Base-by-base conservation (phyloP, 2,888 invertebrate genomes). In the Calliopum simillimum region DNA sequence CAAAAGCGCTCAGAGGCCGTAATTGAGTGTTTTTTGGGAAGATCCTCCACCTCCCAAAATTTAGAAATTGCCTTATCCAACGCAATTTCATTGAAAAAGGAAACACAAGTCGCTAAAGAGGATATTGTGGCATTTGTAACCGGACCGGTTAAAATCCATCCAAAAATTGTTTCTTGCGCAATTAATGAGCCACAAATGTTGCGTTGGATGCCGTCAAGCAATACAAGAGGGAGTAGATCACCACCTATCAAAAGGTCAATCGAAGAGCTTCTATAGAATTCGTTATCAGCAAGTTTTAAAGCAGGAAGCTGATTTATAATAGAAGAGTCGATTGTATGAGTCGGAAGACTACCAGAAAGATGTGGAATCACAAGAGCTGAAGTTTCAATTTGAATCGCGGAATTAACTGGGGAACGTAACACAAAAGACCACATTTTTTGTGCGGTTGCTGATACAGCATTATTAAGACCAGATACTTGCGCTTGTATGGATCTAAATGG, bases 381-480 rank as follows among this genome's bases (percentile, higher is more conserved):
- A 25, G 63, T 47, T 16, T 47, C 49, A 11, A 65, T 23, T 59
- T 51, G 8, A 13, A 70, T 43, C 14, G 21, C 19, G 8, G 51
- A 14, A 14, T 66, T 23, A 33, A 62, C 13, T 4, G 44, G 44
- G 3, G 70, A 66, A 25, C 46, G 13, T 4, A 63, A n/a, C 0
- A 62, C n/a, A 33, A 72, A 56, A 4, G 55, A 62, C 19, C 58
- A 71, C n/a, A 53, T 5, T 12, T 61, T 53, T 13, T 47, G 61
- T 14, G 53, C 33, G 5, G 8, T 55, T 3, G 65, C 69, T n/a
- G n/a, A n/a, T n/a, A n/a, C n/a, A n/a, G n/a, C n/a, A n/a, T n/a
- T n/a, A n/a, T n/a, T n/a, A n/a, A 14, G 66, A 65, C 65, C 71
- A 13, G 65, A 62, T 12, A 71, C 14, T 14, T 64, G 53, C 14